Evolutionary conservation across 2,888 invertebrate genomes (phyloP), one percentile per base, ranked within the genome.

Genomic region (Himalopsyche tibetana): DNA sequence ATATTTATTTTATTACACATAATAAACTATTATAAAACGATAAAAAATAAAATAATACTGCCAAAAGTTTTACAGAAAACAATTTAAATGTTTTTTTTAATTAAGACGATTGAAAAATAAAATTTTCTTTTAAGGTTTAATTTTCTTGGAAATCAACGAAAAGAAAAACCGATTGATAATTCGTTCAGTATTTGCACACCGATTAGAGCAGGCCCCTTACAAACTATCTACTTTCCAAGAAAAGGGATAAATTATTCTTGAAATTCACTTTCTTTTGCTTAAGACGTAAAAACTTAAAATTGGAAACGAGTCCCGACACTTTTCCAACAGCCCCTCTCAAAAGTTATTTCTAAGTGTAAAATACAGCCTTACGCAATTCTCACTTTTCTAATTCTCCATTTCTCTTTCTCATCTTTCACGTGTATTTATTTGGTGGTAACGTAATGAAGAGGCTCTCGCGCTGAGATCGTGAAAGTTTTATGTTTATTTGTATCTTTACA

Each of bases 221-320:
- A 74, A 74, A 74, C 74, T 74, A 74, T 28, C 74, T 9, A 36
- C 74, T 38, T 74, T 74, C 74, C 28, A 74, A 74, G 74, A 74
- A 74, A 74, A 74, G 74, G 74, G 28, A 74, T 74, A 74, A 74
- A 74, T 74, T 74, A 74, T 74, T 74, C 28, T 28, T 15, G 36
- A 74, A 74, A 36, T 74, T 74, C 74, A 74, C 74, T 74, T 74
- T 36, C 74, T 74, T 74, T 74, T 74, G 74, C 12, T 74, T 74
- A 74, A 74, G 74, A 74, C 74, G 74, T 74, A 74, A 74, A 74
- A 74, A 74, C 74, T 74, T 74, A 74, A 74, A 74, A 74, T 74
- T 74, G 74, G 74, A 74, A 74, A 38, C 74, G 74, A 74, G 28
- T 36, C 74, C 36, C 74, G 74, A 74, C 74, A 74, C 36, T 38